phyloP scores from a whole-genome alignment of 2,888 invertebrate genomes.

The Andrena dorsata region DNA sequence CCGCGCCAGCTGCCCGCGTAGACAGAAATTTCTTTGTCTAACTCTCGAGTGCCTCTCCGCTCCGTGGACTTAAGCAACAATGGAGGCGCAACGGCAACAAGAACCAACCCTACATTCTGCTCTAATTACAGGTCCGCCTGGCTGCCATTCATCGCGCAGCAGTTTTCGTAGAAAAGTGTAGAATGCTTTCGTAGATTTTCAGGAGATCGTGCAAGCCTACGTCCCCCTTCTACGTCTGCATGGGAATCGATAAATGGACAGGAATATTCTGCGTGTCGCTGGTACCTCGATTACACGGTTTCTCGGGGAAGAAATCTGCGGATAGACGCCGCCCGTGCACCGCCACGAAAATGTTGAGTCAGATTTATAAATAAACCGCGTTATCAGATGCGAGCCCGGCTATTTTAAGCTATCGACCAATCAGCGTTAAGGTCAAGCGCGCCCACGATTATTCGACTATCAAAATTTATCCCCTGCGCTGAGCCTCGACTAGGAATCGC shows the following conservation, averaged over 20 bases:
- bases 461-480: slow-evolving; percentile 67
- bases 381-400: slow-evolving; percentile 77
- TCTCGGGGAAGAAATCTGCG: slow-evolving; percentile 3
- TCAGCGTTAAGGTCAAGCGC: slow-evolving; percentile 82
- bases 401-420: slow-evolving; percentile 84
- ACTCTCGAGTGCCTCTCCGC: slow-evolving; percentile 24
- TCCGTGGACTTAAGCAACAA: slow-evolving; percentile 55
- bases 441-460: slow-evolving; percentile 72
- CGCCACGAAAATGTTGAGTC: slow-evolving; percentile 52
- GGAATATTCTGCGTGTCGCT: slow-evolving; percentile 25
- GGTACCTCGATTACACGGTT: background rate
- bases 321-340: background rate
- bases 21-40: slow-evolving; percentile 50
- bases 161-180: background rate
- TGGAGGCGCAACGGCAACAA: slow-evolving; percentile 48
- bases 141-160: slow-evolving; percentile 6
- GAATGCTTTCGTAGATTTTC: background rate
- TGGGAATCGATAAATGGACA: slow-evolving; percentile 51
- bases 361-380: slow-evolving; percentile 66
- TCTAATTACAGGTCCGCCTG: slow-evolving; percentile 45
- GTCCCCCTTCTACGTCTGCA: background rate
- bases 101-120: slow-evolving; percentile 51
- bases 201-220: background rate
- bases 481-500: slow-evolving; percentile 76
- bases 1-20: slow-evolving; percentile 2